Conservation (phyloP, 2,113 vertebrate genomes). For the Rhinolophus ferrumequinum region DNA sequence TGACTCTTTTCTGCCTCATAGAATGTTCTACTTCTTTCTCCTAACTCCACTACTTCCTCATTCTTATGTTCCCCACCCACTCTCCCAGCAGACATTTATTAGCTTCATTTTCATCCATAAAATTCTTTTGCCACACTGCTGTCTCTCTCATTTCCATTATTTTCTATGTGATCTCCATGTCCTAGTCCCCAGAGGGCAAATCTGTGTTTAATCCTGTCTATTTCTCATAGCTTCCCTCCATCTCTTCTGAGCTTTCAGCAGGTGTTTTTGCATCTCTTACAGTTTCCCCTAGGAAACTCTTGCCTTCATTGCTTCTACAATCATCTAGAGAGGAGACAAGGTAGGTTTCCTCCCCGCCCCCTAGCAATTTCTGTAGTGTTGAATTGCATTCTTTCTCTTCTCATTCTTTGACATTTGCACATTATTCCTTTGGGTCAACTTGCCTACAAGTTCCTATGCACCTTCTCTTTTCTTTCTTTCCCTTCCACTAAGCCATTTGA, state of each 20-base stretch:
- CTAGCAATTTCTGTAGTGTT: not conserved
- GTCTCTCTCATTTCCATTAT: not conserved
- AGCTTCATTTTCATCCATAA: not conserved
- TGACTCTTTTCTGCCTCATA: slow-evolving; percentile 5
- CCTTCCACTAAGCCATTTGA: not conserved
- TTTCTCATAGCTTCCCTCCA: not conserved
- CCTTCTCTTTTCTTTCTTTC: not conserved
- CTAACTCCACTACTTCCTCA: not conserved
- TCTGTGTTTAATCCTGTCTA: not conserved
- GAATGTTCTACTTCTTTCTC: not conserved
- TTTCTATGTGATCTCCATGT: not conserved
- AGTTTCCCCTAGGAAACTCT: not conserved
- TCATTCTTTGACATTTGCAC: not conserved
- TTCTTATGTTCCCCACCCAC: not conserved
- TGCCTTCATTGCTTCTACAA: not conserved
- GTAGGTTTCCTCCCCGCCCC: not conserved
- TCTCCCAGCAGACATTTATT: not conserved
- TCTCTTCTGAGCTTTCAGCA: not conserved
- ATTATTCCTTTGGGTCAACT: not conserved
- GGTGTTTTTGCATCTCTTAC: not conserved
- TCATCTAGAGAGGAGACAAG: not conserved
- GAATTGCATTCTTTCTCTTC: not conserved
- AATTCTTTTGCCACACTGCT: not conserved
- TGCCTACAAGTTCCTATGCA: not conserved
- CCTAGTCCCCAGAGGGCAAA: not conserved